Conservation (phyloP, 2,113 vertebrate species). For the Myrmecophaga tridactyla region DNA sequence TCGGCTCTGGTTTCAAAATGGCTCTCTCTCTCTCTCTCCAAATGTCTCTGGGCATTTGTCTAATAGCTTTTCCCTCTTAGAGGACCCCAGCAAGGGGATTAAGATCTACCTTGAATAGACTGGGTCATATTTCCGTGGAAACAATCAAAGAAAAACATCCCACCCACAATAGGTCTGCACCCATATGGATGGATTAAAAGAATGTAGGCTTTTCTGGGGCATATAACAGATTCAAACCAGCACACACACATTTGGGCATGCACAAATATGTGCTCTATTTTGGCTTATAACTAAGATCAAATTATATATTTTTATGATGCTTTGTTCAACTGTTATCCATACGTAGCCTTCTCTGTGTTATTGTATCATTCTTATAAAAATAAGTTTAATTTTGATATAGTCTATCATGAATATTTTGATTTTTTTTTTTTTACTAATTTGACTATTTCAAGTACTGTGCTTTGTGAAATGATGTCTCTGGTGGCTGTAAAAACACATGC, state of each 20-base stretch:
- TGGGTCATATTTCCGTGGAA: too few relatives aligned
- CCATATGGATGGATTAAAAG: too few relatives aligned
- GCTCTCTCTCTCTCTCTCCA: too few relatives aligned
- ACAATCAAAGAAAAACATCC: too few relatives aligned
- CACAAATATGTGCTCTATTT: neutral
- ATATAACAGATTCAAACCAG: too few relatives aligned
- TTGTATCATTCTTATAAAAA: neutral
- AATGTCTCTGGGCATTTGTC: too few relatives aligned
- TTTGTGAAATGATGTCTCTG: neutral
- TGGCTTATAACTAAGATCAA: neutral
- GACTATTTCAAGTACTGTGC: neutral
- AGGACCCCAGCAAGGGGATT: too few relatives aligned
- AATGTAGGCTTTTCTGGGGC: too few relatives aligned
- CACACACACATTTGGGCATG: neutral
- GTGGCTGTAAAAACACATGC: neutral
- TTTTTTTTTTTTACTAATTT: neutral
- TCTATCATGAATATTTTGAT: neutral
- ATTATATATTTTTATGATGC: neutral
- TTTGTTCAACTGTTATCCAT: neutral
- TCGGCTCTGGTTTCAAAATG: too few relatives aligned
- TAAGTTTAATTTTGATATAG: neutral
- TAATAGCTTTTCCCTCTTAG: too few relatives aligned
- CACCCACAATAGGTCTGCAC: too few relatives aligned
- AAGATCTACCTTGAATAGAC: too few relatives aligned
- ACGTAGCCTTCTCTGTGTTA: neutral